Percentiles rank a stretch among this genome's conserved stretches.
Conservation (phyloP, 2,888 invertebrate genomes). For the Cinara cedri region DNA sequence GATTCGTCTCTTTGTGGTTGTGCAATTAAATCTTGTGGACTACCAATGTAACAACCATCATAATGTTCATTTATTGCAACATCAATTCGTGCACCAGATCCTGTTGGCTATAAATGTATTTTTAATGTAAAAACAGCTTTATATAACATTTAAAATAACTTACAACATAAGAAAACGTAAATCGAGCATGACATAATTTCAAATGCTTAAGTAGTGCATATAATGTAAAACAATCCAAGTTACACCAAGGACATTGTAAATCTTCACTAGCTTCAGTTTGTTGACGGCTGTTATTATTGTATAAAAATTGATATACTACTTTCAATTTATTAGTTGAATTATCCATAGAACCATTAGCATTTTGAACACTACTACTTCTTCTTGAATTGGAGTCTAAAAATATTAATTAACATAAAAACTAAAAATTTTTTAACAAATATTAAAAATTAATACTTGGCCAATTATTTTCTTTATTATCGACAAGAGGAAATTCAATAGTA, state of each 20-base stretch:
- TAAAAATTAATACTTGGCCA: conserved; percentile 42
- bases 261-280: conserved; percentile 94
- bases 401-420: conserved; percentile 6
- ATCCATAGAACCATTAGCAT: conserved; percentile 48
- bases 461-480: conserved; percentile 55
- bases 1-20: conserved; percentile 62
- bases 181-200: conserved; percentile 90
- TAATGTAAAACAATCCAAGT: conserved; percentile 80
- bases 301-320: conserved; percentile 94
- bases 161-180: conserved; percentile 89
- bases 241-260: conserved; percentile 93
- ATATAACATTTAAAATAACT: conserved; percentile 68
- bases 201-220: conserved; percentile 92
- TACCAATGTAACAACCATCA: conserved; percentile 93
- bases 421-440: background rate
- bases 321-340: conserved; percentile 68
- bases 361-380: conserved; percentile 49
- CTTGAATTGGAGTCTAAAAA: conserved; percentile 46
- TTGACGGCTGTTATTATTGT: conserved; percentile 92
- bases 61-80: conserved; percentile 94
- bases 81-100: conserved; percentile 85
- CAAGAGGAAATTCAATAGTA: conserved; percentile 35
- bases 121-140: background rate
- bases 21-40: conserved; percentile 85
- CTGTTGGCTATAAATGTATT: conserved; percentile 69